Evolutionary conservation across 1,140 invertebrate genomes (phyloP).

Genomic region (Cotesia chilonis): DNA sequence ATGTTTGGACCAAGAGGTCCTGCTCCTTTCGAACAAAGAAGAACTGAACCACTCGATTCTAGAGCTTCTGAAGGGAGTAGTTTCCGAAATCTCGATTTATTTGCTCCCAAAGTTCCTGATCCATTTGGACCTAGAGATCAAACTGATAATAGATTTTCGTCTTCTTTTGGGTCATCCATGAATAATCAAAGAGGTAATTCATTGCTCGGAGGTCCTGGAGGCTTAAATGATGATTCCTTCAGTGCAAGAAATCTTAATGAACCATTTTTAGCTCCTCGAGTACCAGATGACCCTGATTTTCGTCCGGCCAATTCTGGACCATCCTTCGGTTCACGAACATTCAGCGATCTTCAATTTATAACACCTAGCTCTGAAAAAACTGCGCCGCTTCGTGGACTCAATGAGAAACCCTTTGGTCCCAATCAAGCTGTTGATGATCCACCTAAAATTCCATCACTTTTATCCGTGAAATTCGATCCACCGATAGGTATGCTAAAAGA

Average conservation of each 20-base stretch:
- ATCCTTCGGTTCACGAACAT: conserved; percentile 20
- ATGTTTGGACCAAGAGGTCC: conserved; percentile 26
- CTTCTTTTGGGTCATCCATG: conserved; percentile 12
- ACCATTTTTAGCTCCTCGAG: conserved; percentile 32
- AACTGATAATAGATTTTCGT: neutral
- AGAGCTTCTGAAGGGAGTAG: conserved; percentile 10
- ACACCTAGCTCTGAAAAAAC: neutral
- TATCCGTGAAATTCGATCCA: conserved; percentile 39
- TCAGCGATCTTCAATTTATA: conserved; percentile 37
- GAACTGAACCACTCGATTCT: conserved; percentile 35
- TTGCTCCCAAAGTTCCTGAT: conserved; percentile 19
- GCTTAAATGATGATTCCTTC: conserved; percentile 18
- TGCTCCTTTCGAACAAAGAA: conserved; percentile 37
- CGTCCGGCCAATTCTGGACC: conserved; percentile 33
- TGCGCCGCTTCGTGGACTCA: conserved; percentile 9
- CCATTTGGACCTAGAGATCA: conserved; percentile 20
- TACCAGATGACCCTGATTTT: conserved; percentile 14
- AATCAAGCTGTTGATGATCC: conserved; percentile 1
- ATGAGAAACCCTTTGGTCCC: conserved; percentile 20
- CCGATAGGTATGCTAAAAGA: conserved; percentile 22
- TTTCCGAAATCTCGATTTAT: neutral
- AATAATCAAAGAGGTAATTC: conserved; percentile 11
- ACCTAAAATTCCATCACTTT: conserved; percentile 35
- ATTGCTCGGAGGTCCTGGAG: conserved; percentile 16
- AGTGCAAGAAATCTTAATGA: conserved; percentile 36